Evolutionary conservation across 2,113 vertebrate genomes (phyloP).

Genomic region (Siniperca chuatsi): DNA sequence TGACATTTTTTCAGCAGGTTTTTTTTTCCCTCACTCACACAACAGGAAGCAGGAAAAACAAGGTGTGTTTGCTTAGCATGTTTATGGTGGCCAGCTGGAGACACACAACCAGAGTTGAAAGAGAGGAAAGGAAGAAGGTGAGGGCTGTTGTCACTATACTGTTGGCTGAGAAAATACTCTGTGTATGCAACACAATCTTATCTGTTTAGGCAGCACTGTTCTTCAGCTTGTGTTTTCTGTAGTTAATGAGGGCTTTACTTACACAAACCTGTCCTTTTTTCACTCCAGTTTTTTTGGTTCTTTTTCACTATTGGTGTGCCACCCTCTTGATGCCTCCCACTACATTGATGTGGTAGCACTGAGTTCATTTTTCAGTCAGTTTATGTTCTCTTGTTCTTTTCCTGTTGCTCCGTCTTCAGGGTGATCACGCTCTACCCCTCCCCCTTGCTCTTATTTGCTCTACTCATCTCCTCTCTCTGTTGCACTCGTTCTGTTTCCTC

Average conservation of each 20-base stretch:
- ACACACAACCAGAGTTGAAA: conserved; percentile 43
- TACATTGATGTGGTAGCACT: conserved; percentile 29
- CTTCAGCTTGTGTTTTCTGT: conserved; percentile 18
- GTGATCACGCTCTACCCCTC: conserved; percentile 68
- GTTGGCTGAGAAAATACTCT: conserved; percentile 35
- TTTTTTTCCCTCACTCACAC: conserved; percentile 9
- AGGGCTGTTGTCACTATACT: conserved; percentile 47
- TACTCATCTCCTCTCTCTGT: conserved; percentile 64
- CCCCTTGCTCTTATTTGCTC: conserved; percentile 62
- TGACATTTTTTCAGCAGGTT: conserved; percentile 39
- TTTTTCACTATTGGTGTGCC: background rate
- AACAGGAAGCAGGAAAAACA: conserved; percentile 74
- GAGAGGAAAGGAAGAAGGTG: conserved; percentile 55
- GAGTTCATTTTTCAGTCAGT: conserved; percentile 60
- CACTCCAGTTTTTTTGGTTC: background rate
- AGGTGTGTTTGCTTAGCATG: conserved; percentile 68
- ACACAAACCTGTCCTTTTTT: conserved; percentile 9
- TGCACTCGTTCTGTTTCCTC: conserved; percentile 67
- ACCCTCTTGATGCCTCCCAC: conserved; percentile 9
- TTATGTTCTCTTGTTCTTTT: conserved; percentile 66
- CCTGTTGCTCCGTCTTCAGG: conserved; percentile 75
- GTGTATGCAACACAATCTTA: conserved; percentile 1
- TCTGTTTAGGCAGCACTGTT: conserved; percentile 27
- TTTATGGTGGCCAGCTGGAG: conserved; percentile 56
- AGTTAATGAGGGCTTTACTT: background rate